Evolutionary conservation across 2,797 vertebrate genomes (phyloP).

Genomic region (Arnoldichthys spilopterus): DNA sequence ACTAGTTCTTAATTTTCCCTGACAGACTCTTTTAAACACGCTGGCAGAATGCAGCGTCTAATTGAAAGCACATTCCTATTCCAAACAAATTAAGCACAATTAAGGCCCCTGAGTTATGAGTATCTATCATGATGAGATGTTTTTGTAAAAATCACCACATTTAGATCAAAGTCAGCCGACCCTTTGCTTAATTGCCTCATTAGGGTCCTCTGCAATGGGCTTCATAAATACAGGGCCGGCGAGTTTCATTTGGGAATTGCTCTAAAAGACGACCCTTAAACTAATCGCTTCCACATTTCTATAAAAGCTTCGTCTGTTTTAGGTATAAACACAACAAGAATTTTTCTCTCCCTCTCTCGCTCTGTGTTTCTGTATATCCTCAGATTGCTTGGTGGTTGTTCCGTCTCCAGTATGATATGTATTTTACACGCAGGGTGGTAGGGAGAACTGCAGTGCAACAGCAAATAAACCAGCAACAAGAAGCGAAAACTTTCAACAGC

Average conservation of each 20-base stretch:
- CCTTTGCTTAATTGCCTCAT: conserved; percentile 99
- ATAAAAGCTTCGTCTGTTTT: conserved; percentile 82
- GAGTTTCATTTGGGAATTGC: conserved; percentile 95
- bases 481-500: background rate
- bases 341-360: conserved; percentile 51
- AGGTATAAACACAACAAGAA: conserved; percentile 78
- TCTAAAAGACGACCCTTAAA: conserved; percentile 91
- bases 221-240: conserved; percentile 91
- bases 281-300: conserved; percentile 98
- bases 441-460: conserved; percentile 23
- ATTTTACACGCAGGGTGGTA: conserved; percentile 65
- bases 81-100: conserved; percentile 99
- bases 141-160: conserved; percentile 99
- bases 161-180: conserved; percentile 97
- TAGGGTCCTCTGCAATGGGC: conserved; percentile 90
- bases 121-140: conserved; percentile 98
- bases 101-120: conserved; percentile 99
- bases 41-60: conserved; percentile 89
- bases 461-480: conserved; percentile 22
- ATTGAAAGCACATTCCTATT: conserved; percentile 99
- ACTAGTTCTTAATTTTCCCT: conserved; percentile 97
- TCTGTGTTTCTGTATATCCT: conserved; percentile 59
- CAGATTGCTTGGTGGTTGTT: conserved; percentile 65
- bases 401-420: conserved; percentile 72
- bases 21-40: conserved; percentile 97